phyloP scores from a whole-genome alignment of 2,113 vertebrate genomes.

The Tachuris rubrigastra region DNA sequence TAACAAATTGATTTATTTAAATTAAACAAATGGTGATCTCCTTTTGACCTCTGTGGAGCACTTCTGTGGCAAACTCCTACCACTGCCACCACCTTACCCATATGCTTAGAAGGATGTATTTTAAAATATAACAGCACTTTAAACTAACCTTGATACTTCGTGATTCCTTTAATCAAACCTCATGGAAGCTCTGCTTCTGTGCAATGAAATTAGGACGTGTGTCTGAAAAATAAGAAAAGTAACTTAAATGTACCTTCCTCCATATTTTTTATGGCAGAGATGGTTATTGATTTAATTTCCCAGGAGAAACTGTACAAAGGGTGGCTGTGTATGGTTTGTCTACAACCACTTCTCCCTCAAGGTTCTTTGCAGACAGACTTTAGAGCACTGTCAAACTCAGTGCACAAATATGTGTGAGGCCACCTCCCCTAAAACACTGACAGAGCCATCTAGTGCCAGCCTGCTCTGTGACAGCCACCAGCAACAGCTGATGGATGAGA shows the following conservation, averaged over 20 bases:
- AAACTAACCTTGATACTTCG: neutral
- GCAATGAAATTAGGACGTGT: neutral
- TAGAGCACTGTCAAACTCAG: neutral
- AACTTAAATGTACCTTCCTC: neutral
- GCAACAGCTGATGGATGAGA: neutral
- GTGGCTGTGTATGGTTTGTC: neutral
- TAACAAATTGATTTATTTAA: constrained; percentile 71
- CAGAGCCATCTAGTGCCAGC: neutral
- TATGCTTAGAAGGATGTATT: neutral
- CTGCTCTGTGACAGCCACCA: neutral
- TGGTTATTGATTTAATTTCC: neutral
- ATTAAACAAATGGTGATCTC: constrained; percentile 54
- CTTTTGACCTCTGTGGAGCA: constrained; percentile 42
- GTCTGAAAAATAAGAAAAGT: neutral
- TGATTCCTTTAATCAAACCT: neutral
- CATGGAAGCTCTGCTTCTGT: neutral
- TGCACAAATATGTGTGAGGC: neutral
- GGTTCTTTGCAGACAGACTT: neutral
- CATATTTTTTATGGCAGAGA: neutral
- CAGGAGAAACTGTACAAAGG: neutral
- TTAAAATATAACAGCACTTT: neutral
- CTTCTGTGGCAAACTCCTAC: neutral
- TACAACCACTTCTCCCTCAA: neutral
- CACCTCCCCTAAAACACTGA: neutral
- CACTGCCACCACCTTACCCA: neutral